Conservation (phyloP, 2,888 invertebrate genomes). For the Cerceris rybyensis region DNA sequence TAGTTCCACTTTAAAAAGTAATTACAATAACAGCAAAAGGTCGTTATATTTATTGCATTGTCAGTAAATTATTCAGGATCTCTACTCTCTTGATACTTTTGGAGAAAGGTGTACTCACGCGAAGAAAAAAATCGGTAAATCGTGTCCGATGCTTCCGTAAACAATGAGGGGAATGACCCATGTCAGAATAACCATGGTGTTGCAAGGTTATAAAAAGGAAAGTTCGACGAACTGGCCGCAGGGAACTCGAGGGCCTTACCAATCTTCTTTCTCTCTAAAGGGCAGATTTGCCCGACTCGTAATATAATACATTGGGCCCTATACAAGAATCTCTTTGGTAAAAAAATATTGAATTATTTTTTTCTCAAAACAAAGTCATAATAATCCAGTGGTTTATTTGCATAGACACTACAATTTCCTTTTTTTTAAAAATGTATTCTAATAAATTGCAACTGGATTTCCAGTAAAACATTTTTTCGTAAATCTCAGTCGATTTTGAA, state of each 20-base stretch:
- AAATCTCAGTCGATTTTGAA: neutral
- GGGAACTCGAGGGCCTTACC: slow-evolving; percentile 25
- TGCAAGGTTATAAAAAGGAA: slow-evolving; percentile 29
- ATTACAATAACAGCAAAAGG: too few relatives aligned
- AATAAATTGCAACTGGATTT: neutral
- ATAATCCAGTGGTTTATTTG: too few relatives aligned
- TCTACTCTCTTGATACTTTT: neutral
- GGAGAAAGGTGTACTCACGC: neutral
- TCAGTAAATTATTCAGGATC: neutral
- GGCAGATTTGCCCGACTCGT: slow-evolving; percentile 34
- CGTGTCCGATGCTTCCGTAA: slow-evolving; percentile 61
- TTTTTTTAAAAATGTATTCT: neutral
- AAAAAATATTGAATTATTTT: neutral
- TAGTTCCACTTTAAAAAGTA: too few relatives aligned
- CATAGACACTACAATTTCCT: too few relatives aligned
- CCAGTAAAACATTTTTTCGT: neutral
- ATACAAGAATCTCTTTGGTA: slow-evolving; percentile 7
- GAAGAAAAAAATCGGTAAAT: slow-evolving; percentile 26
- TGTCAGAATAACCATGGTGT: slow-evolving; percentile 36
- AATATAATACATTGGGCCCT: slow-evolving; percentile 15
- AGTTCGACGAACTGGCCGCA: slow-evolving; percentile 44
- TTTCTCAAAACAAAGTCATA: too few relatives aligned
- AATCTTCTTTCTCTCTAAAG: slow-evolving; percentile 20
- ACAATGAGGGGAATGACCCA: slow-evolving; percentile 58
- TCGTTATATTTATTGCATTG: too few relatives aligned